Evolutionary conservation across 2,113 vertebrate genomes (phyloP), one percentile per base, ranked within the genome.

Genomic region (Nothoprocta pentlandii): DNA sequence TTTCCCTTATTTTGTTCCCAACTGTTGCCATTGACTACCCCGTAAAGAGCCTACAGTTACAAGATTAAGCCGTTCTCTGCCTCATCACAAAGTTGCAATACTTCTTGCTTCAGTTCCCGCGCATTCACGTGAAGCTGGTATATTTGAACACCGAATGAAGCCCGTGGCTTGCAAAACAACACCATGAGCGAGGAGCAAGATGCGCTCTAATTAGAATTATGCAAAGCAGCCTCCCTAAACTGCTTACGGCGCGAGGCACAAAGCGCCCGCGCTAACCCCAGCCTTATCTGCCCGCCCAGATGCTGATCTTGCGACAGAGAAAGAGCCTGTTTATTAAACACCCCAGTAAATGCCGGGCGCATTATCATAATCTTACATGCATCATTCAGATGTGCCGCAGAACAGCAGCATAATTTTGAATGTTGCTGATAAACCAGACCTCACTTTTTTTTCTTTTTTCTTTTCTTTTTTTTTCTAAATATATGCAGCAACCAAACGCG

Each of bases 251-350:
- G 30, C 32, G 2, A 54, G 67, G 21, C 47, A 56, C 14, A 39
- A 61, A 67, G 34, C 67, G 51, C 58, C 30, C 6, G 2, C 12
- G 15, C 47, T 28, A 61, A n/a, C 53, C 88, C 36, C 16, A 53
- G 28, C 41, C 59, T 79, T 94, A 73, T 70, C 82, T 91, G 1
- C 77, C 77, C 44, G 68, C 36, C 25, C 87, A 73, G 92, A 58
- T 86, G 73, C 54, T 0, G 0, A 30, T 20, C 1, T 28, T 44
- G 73, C 46, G 26, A 12, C 4, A 21, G 13, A 6, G 34, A 30
- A 41, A 68, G 61, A 64, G 20, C 9, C 39, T 34, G 16, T 78
- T 94, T 88, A 54, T 71, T 63, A 78, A 73, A 85, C 32, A 44
- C 4, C 28, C 26, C 16, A 68, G 73, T 41, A 84, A 80, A 63